Percentiles rank a stretch among this genome's conserved stretches.
These are phyloP conservation scores for Macroteleia sp. DNA, from an alignment of 2,888 invertebrate species.

Conservation along the genomic window DNA sequence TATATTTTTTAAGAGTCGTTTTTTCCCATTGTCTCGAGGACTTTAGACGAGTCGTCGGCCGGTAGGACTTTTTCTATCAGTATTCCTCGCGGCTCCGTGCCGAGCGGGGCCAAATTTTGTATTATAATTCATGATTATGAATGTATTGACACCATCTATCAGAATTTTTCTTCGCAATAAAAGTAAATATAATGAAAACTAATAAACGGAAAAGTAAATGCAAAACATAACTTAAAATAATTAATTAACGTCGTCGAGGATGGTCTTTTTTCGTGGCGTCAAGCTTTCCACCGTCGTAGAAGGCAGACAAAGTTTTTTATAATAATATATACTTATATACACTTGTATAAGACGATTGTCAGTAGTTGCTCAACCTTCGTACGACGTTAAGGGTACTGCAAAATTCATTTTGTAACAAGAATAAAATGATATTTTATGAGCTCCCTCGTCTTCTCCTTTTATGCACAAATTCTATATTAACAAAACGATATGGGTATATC, in stretches of 20 bases:
- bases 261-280: slow-evolving; percentile 38
- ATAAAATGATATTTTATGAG: slow-evolving; percentile 59
- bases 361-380: slow-evolving; percentile 65
- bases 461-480: slow-evolving; percentile 57
- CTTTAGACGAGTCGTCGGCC: slow-evolving; percentile 61
- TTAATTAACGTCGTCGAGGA: slow-evolving; percentile 45
- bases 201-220: background rate
- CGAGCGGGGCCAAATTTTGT: slow-evolving; percentile 34
- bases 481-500: slow-evolving; percentile 44
- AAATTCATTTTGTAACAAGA: slow-evolving; percentile 55
- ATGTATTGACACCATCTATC: slow-evolving; percentile 51
- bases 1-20: slow-evolving; percentile 66
- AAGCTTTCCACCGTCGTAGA: slow-evolving; percentile 35
- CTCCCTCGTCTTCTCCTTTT: slow-evolving; percentile 60
- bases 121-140: slow-evolving; percentile 59
- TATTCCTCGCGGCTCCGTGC: slow-evolving; percentile 53
- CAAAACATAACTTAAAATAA: background rate
- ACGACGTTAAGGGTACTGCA: slow-evolving; percentile 56
- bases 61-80: slow-evolving; percentile 67
- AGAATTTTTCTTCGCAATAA: slow-evolving; percentile 59
- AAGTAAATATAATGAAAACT: background rate
- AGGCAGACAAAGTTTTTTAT: slow-evolving; percentile 51
- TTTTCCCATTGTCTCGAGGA: slow-evolving; percentile 62
- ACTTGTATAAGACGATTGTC: slow-evolving; percentile 56
- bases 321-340: slow-evolving; percentile 58